Base-by-base conservation (phyloP, 30 jellyfish, hydroid and myxozoan species). In the Aurelia aurita complex sp. Pacific region DNA sequence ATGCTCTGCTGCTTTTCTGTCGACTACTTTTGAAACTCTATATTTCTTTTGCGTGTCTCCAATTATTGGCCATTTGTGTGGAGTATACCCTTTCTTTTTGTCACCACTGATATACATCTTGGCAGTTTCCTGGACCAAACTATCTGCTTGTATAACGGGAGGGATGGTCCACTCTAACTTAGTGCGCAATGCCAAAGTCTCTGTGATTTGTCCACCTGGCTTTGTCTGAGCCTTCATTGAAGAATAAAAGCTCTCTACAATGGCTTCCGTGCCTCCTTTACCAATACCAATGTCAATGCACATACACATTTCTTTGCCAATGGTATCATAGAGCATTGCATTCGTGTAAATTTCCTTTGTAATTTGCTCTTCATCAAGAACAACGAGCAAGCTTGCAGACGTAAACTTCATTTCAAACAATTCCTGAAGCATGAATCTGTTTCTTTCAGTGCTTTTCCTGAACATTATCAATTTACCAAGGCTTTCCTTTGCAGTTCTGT, bases 101-200 rank as follows among this genome's bases (percentile, higher is more conserved):
- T 76, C 86, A 14, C 86, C 86, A 2, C 53, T 42, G 5, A 76
- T 1, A 51, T 60, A 76, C 2, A 76, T n/a, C 10, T 60, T 6
- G 19, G 76, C 86, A 15, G 86, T 59, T 1, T 75, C 86, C 2
- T 17, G 5, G 60, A 76, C n/a, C 10, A 76, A 2, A 52, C 64
- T 54, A 17, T 76, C 86, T 3, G 76, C 76, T 50, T 76, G 74
- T 4, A 76, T 76, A 29, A 76, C 64, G 4, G 76, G 86, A 29
- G 86, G 86, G 53, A 76, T 29, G 11, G 64, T 7, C 86, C 86
- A 76, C 59, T 76, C 86, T 1, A 76, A 63, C n/a, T 76, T 76
- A 3, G 86, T 76, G 15, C 86, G 23, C 76, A 76, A 1, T 2
- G 86, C 86, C 9, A 76, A 11, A 11, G 64, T 76, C 19, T 32